Evolutionary conservation across 37 sponge, comb jelly and placozoan genomes (phyloP), one percentile per base, ranked within the genome.

Genomic region (Axinella damicornis): DNA sequence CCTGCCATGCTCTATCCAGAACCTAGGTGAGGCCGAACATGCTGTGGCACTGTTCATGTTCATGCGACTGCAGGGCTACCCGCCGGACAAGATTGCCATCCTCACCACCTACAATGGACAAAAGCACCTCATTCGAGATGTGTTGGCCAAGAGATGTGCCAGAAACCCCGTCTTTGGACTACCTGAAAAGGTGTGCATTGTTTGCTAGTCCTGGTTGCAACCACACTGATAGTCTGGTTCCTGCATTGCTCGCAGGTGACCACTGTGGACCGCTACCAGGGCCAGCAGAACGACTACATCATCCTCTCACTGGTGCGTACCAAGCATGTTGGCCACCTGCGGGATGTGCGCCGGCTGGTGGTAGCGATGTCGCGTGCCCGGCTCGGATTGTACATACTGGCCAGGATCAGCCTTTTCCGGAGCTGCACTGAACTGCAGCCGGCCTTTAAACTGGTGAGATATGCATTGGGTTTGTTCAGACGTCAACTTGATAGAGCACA

Each of bases 81-180:
- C 98, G 28, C 92, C 95, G 1, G 94, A 96, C 41, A 91, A 94
- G 86, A 97, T 99, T 15, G 86, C 99, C 52, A 99, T 99, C n/a
- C 93, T 99, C 67, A 99, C 97, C 60, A 99, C 99, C 40, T 99
- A 99, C 86, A 99, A 99, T 88, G 99, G 99, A 18, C 99, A 99
- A 92, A 99, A 99, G 74, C 99, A 99, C 78, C 86, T 99, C 34
- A 96, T 99, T 41, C 57, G 99, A 63, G 99, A 99, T 76, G 95
- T 99, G 4, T 90, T 99, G 33, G 65, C 88, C 65, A 86, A 90
- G 90, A 59, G 99, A 17, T 99, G 99, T 93, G 97, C 94, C 15
- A 76, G 80, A 17, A 99, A 99, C 71, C 97, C 99, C 18, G 92
- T 93, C 24, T 97, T 99, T 89, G 99, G 99, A 0, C 64, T 93